phyloP scores from a whole-genome alignment of 2,113 vertebrate genomes.

The Haemorhous mexicanus region DNA sequence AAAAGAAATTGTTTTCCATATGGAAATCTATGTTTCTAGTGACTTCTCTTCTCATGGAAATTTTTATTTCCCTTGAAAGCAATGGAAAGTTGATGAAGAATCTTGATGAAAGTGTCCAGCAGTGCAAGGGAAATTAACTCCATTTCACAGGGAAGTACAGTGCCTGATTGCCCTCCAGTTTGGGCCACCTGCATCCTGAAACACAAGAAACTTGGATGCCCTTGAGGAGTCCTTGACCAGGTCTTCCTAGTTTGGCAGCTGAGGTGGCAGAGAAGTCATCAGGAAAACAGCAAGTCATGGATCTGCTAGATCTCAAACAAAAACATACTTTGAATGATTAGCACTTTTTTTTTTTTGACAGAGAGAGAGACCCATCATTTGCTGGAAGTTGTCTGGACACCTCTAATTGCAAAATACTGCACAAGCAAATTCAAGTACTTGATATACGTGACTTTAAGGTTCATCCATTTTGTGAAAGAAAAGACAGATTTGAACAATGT shows the following conservation, averaged over 20 bases:
- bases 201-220: background rate
- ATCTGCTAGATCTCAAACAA: background rate
- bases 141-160: background rate
- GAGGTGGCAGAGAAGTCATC: background rate
- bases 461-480: background rate
- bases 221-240: background rate
- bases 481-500: background rate
- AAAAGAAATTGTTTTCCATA: background rate
- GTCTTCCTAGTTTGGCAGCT: background rate
- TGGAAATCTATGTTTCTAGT: background rate
- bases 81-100: background rate
- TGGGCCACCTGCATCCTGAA: background rate
- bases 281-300: background rate
- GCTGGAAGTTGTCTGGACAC: background rate
- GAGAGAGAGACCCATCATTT: background rate
- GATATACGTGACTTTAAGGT: background rate
- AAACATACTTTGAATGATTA: background rate
- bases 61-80: background rate
- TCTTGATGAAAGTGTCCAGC: background rate
- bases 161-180: background rate
- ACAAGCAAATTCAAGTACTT: background rate
- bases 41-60: background rate
- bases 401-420: background rate
- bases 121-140: background rate
- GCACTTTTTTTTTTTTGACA: accelerated